Conservation (phyloP, 2,113 vertebrate genomes). For the Syngnathoides biaculeatus region DNA sequence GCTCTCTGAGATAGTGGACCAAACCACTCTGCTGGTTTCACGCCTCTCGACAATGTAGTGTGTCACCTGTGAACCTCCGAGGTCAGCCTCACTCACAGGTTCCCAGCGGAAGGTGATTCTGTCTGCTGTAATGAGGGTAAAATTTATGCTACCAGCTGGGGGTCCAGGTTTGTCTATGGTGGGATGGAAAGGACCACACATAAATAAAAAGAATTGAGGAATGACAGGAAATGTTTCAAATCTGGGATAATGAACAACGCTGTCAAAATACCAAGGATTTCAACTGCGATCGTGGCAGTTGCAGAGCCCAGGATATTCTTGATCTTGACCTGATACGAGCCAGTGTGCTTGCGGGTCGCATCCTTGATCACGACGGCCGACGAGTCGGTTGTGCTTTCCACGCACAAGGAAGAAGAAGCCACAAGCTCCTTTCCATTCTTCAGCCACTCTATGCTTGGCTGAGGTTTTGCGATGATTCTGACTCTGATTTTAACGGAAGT, state of each 20-base stretch:
- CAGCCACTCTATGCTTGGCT: slow-evolving; percentile 88
- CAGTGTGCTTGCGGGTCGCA: slow-evolving; percentile 82
- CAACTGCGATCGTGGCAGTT: slow-evolving; percentile 85
- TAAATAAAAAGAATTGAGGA: too few species aligned
- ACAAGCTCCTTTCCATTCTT: slow-evolving; percentile 88
- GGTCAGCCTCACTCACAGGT: slow-evolving; percentile 77
- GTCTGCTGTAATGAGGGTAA: slow-evolving; percentile 87
- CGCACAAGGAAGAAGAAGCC: slow-evolving; percentile 76
- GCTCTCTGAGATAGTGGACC: slow-evolving; percentile 87
- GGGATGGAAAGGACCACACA: slow-evolving; percentile 12
- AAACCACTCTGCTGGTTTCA: slow-evolving; percentile 91
- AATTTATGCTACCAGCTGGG: slow-evolving; percentile 83
- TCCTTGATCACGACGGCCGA: slow-evolving; percentile 91
- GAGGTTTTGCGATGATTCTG: slow-evolving; percentile 88
- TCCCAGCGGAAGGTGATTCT: slow-evolving; percentile 84
- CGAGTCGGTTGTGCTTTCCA: slow-evolving; percentile 88
- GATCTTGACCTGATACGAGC: slow-evolving; percentile 89
- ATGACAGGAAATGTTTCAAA: slow-evolving; percentile 3
- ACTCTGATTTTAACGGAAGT: slow-evolving; percentile 84
- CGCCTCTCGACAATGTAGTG: slow-evolving; percentile 94
- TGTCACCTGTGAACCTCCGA: slow-evolving; percentile 86
- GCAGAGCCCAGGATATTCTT: slow-evolving; percentile 92
- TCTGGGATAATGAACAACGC: not conserved
- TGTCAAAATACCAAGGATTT: slow-evolving; percentile 84
- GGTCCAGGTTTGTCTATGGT: slow-evolving; percentile 90